Base-by-base conservation (phyloP, 2,888 invertebrate species). In the Dryadula phaetusa region DNA sequence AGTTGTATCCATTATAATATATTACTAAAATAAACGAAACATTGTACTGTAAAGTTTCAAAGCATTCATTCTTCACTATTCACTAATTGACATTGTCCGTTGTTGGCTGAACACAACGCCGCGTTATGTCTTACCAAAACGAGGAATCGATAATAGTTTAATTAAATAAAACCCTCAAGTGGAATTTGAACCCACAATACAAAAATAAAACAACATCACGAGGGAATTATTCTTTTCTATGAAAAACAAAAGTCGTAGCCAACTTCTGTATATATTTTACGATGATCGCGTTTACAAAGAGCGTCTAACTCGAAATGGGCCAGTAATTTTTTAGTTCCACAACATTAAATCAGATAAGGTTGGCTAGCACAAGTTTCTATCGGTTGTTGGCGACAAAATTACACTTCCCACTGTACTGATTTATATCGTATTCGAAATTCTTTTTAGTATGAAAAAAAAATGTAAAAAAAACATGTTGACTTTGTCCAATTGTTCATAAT, bases 321-420 rank as follows among this genome's bases (percentile, higher is more conserved):
- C 18, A 40, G 58, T 49, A 52, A 47, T 70, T 70, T 67, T 73
- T 60, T 69, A 44, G 67, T 72, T 72, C 61, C 66, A 68, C 62
- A 46, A 66, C 69, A 69, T 62, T 70, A 66, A 65, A 72, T 74
- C 74, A 70, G 74, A 73, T 73, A 71, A 72, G 66, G 56, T 53
- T 37, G 42, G 65, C 70, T 66, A 63, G 67, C 42, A 54, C 67
- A 72, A 74, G 47, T 73, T 72, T 72, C 68, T 60, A 67, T 69
- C 58, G 67, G 67, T 66, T 72, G 65, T 73, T 73, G 71, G 73
- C 72, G 62, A 67, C 69, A 52, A 73, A 73, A 73, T 76, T 75
- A 76, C 72, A 40, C 64, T 64, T 68, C 61, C 56, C 62, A 64
- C 3, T 28, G 16, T 22, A 56, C 62, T 72, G 73, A 73, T 73